These are phyloP conservation scores for Piaya cayana DNA, from an alignment of 2,113 vertebrate genomes.

Conservation along the genomic window DNA sequence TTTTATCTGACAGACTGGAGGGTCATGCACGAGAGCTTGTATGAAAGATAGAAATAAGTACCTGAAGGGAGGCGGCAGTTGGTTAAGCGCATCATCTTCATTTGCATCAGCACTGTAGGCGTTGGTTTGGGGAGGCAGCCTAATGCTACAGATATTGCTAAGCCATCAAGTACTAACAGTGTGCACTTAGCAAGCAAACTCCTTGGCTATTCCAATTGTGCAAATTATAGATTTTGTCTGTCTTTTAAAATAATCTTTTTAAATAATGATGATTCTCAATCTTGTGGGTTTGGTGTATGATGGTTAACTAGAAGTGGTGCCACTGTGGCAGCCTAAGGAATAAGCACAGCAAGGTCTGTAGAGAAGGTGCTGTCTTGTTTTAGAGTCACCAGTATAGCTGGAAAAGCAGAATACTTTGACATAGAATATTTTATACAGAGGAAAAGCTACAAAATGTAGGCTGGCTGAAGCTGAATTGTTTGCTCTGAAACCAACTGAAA, in stretches of 20 bases:
- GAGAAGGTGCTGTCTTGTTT: not conserved
- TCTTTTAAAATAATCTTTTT: not conserved
- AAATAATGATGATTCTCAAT: fast-evolving
- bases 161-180: not conserved
- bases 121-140: not conserved
- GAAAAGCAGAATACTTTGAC: not conserved
- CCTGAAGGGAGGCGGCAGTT: not conserved
- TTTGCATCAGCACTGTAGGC: fast-evolving
- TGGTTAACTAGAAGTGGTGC: fast-evolving
- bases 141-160: not conserved
- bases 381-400: not conserved
- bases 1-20: not conserved
- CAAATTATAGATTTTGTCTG: not conserved
- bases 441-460: not conserved
- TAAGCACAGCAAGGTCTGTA: not conserved
- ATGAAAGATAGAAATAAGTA: not conserved
- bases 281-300: not conserved
- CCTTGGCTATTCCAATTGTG: not conserved
- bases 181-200: not conserved
- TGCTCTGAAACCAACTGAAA: not conserved
- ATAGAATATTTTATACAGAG: not conserved
- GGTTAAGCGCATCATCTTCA: not conserved
- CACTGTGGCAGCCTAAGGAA: not conserved
- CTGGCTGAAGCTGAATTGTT: not conserved
- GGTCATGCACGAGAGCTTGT: not conserved